Conservation (phyloP, 2,888 invertebrate genomes). For the Lymantria dispar region DNA sequence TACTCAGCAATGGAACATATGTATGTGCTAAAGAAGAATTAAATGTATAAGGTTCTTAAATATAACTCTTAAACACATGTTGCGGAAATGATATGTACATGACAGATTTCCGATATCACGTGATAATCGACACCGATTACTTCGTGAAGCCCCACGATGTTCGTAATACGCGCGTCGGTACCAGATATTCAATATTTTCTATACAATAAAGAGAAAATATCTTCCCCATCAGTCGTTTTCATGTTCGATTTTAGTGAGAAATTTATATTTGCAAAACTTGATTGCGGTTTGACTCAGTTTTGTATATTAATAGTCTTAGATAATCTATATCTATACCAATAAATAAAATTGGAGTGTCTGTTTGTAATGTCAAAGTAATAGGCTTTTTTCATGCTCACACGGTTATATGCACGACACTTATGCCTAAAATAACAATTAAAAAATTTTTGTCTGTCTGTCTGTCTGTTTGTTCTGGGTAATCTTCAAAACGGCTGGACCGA, state of each 20-base stretch:
- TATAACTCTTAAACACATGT: constrained; percentile 69
- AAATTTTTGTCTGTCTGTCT: no score
- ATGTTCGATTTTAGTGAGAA: background rate
- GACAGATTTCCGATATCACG: constrained; percentile 78
- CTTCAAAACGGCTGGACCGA: no score
- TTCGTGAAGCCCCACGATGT: constrained; percentile 56
- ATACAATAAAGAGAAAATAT: background rate
- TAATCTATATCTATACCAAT: no score
- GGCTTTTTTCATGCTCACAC: no score
- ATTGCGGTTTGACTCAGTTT: background rate
- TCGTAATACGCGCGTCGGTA: constrained; percentile 41
- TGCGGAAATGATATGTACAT: constrained; percentile 58
- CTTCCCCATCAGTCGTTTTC: background rate
- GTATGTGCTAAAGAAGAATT: background rate
- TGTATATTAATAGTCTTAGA: no score
- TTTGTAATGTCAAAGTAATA: no score
- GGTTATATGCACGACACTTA: no score
- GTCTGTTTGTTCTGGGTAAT: no score
- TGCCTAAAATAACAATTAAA: no score
- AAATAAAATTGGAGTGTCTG: no score
- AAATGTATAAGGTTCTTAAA: constrained; percentile 34
- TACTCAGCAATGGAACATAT: no score
- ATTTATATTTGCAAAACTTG: background rate
- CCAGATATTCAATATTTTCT: constrained; percentile 48
- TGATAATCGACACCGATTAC: constrained; percentile 73